phyloP scores from a whole-genome alignment of 2,113 vertebrate genomes.

The Bujurquina vittata region DNA sequence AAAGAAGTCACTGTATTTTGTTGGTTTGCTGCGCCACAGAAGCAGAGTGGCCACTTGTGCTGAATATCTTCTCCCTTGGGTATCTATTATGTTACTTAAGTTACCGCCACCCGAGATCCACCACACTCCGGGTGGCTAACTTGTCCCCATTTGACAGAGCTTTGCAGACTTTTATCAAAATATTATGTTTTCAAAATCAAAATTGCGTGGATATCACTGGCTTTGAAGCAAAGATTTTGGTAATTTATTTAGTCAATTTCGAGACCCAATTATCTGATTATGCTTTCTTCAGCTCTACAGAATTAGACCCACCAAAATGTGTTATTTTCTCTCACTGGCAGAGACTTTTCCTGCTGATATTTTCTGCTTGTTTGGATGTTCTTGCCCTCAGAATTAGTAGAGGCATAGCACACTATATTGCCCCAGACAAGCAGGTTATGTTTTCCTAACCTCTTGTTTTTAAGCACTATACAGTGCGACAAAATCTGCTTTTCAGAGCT shows the following conservation, averaged over 20 bases:
- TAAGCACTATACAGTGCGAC: conserved; percentile 42
- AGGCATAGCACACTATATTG: conserved; percentile 40
- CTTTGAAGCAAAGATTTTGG: conserved; percentile 36
- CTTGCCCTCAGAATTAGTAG: conserved; percentile 54
- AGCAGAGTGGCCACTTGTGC: conserved; percentile 8
- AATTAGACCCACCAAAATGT: conserved; percentile 26
- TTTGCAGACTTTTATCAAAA: conserved; percentile 42
- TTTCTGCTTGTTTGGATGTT: conserved; percentile 55
- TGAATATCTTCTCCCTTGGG: background rate
- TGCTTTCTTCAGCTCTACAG: conserved; percentile 31
- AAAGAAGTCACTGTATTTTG: background rate
- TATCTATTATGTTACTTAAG: conserved; percentile 42
- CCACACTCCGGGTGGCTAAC: background rate
- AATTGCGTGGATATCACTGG: conserved; percentile 47
- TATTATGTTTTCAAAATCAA: conserved; percentile 50
- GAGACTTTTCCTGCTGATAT: conserved; percentile 42
- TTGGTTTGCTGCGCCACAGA: background rate
- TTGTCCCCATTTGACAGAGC: conserved; percentile 23
- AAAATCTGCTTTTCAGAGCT: conserved; percentile 30
- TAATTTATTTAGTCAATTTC: conserved; percentile 44
- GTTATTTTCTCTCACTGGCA: conserved; percentile 50
- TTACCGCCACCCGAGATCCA: conserved; percentile 2
- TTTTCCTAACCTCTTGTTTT: conserved; percentile 61
- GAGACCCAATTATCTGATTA: conserved; percentile 60
- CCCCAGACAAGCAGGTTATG: conserved; percentile 50